A percentile compares a stretch with the other conserved stretches of the same genome.
phyloP scores from a whole-genome alignment of 2,113 vertebrate genomes.

The Cariama cristata region DNA sequence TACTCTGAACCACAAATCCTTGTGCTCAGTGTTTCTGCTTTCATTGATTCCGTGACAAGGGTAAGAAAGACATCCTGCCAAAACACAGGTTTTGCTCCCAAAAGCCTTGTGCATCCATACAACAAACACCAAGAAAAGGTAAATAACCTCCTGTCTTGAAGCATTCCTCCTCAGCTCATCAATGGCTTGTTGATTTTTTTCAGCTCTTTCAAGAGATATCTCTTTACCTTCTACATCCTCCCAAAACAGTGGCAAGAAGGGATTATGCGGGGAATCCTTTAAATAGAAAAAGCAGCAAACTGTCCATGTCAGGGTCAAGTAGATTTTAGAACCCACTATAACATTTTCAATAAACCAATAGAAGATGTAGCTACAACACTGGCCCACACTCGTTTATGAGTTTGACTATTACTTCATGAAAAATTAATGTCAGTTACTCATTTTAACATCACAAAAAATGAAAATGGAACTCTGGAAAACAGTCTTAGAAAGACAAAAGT shows the following conservation, averaged over 20 bases:
- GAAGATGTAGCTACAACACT: background rate
- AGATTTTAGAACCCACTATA: background rate
- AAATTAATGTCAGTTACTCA: background rate
- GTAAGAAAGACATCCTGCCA: background rate
- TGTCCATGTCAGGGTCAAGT: background rate
- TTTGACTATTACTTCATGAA: background rate
- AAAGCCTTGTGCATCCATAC: background rate
- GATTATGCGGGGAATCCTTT: background rate
- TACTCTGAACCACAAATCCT: background rate
- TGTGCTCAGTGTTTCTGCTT: background rate
- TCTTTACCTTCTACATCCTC: background rate
- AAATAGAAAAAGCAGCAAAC: background rate
- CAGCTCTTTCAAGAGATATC: background rate
- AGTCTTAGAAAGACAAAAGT: background rate
- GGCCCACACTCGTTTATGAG: background rate
- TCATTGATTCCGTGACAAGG: background rate
- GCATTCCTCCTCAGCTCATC: background rate
- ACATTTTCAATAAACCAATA: background rate
- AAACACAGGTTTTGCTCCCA: background rate
- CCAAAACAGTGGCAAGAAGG: background rate
- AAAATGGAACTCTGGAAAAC: background rate
- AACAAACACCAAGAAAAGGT: background rate
- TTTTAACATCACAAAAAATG: background rate
- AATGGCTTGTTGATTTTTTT: background rate
- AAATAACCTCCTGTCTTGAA: background rate